Evolutionary conservation across 2,113 vertebrate genomes (phyloP).

Genomic region (Loxodonta africana): DNA sequence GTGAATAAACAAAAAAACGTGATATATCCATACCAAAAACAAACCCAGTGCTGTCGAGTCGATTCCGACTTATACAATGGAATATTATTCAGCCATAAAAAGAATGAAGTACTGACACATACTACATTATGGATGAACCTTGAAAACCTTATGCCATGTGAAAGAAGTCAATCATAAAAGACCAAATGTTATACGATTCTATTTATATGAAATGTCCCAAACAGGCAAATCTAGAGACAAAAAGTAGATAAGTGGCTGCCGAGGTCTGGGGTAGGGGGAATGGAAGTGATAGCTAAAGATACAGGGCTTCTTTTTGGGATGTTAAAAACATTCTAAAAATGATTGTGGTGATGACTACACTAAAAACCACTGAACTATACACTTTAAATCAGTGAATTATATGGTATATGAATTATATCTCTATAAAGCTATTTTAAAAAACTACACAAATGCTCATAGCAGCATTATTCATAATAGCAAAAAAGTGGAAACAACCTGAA

Average conservation of each 20-base stretch:
- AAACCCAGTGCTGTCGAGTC: too few species aligned
- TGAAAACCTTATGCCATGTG: not conserved
- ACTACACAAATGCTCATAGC: not conserved
- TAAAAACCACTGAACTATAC: not conserved
- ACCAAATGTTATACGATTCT: too few species aligned
- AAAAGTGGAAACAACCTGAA: conserved; percentile 22
- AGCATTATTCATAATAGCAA: not conserved
- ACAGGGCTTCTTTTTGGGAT: not conserved
- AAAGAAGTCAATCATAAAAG: not conserved
- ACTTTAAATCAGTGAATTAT: not conserved
- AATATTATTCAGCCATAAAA: conserved; percentile 14
- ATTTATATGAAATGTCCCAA: too few species aligned
- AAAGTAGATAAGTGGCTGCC: not conserved
- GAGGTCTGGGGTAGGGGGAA: not conserved
- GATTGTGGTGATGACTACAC: not conserved
- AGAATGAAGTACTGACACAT: conserved; percentile 16
- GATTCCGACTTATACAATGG: not conserved
- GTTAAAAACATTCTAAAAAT: not conserved
- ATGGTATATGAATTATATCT: not conserved
- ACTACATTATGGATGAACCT: not conserved
- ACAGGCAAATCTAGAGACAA: not conserved
- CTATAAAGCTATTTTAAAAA: not conserved
- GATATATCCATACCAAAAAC: not conserved
- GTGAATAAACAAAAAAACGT: not conserved
- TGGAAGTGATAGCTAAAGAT: not conserved